Evolutionary conservation across 2,113 vertebrate species (phyloP).

Genomic region (Bagarius yarrelli): DNA sequence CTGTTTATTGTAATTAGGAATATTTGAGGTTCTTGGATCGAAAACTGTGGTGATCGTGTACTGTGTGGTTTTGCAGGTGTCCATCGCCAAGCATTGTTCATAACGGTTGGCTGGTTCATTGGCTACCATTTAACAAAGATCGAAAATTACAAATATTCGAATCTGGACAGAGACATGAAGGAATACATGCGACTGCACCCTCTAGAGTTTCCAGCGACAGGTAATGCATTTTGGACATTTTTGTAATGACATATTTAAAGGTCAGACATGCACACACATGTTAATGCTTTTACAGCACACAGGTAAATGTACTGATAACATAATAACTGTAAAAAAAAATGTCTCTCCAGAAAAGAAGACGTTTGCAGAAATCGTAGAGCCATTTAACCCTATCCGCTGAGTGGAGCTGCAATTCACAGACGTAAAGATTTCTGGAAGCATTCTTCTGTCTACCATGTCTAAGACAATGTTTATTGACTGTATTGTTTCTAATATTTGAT

Average conservation of each 20-base stretch:
- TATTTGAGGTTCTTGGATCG: background rate
- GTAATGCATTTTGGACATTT: conserved; percentile 63
- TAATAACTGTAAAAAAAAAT: background rate
- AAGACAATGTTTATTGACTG: conserved; percentile 20
- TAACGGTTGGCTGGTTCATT: conserved; percentile 75
- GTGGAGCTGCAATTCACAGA: background rate
- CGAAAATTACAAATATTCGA: conserved; percentile 73
- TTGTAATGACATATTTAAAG: background rate
- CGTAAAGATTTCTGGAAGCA: conserved; percentile 9
- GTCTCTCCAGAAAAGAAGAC: conserved; percentile 76
- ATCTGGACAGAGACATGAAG: conserved; percentile 75
- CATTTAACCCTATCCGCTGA: conserved; percentile 84
- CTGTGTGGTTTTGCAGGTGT: conserved; percentile 72
- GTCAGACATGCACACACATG: background rate
- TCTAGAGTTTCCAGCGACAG: conserved; percentile 70
- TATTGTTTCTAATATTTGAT: conserved; percentile 38
- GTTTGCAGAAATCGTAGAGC: conserved; percentile 77
- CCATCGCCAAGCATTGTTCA: conserved; percentile 80
- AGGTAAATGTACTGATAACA: background rate
- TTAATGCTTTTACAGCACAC: background rate
- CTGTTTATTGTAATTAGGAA: too few relatives aligned
- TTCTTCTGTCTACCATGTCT: conserved; percentile 3
- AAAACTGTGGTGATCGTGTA: background rate
- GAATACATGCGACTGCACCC: conserved; percentile 80
- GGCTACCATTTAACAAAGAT: conserved; percentile 81